Evolutionary conservation across 2,888 invertebrate genomes (phyloP).

Genomic region (Meiosimyza platycephala): DNA sequence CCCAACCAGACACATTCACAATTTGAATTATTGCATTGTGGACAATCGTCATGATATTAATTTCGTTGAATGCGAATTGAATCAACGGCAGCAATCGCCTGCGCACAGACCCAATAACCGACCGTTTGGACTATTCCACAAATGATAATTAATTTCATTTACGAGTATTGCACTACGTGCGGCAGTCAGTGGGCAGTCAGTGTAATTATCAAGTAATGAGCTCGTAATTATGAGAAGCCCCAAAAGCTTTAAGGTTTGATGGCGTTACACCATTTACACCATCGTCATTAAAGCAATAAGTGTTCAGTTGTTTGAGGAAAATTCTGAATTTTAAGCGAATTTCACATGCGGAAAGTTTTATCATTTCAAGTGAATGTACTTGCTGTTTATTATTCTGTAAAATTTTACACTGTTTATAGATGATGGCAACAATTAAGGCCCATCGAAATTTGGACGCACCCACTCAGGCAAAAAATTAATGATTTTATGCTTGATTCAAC

Average conservation of each 20-base stretch:
- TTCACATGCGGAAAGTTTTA: too few relatives aligned
- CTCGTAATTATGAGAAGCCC: conserved; percentile 20
- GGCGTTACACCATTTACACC: not conserved
- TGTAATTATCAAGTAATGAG: conserved; percentile 30
- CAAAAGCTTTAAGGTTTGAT: conserved; percentile 14
- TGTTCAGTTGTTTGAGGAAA: too few relatives aligned
- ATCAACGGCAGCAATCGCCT: conserved; percentile 34
- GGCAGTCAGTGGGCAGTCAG: not conserved
- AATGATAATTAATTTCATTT: conserved; percentile 24
- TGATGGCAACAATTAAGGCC: too few relatives aligned
- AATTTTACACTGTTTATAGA: too few relatives aligned
- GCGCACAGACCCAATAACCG: not conserved
- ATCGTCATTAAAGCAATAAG: too few relatives aligned
- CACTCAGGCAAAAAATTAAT: too few relatives aligned
- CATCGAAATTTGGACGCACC: too few relatives aligned
- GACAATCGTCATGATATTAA: conserved; percentile 44
- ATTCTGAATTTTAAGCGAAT: too few relatives aligned
- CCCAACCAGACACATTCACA: conserved; percentile 1
- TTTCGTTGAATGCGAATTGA: conserved; percentile 42
- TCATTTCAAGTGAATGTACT: too few relatives aligned
- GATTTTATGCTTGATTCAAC: too few relatives aligned
- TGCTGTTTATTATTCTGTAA: too few relatives aligned
- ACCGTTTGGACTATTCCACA: not conserved
- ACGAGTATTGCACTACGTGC: not conserved
- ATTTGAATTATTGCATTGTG: conserved; percentile 36